phyloP scores from a whole-genome alignment of 23 tunicate species.

The Phallusia fumigata region DNA sequence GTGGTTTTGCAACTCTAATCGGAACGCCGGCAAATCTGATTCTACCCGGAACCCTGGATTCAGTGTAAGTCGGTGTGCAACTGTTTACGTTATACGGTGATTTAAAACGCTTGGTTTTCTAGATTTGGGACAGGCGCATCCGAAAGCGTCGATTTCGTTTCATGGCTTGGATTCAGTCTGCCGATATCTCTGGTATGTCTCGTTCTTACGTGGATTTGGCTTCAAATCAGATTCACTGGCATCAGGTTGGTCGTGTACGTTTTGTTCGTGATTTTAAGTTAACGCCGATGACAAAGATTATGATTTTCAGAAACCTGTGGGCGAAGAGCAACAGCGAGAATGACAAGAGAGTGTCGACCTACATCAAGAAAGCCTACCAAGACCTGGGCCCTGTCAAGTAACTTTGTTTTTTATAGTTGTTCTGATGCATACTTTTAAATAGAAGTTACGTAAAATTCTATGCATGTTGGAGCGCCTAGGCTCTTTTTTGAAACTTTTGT shows the following conservation, averaged over 20 bases:
- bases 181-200: conserved; percentile 58
- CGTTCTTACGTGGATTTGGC: conserved; percentile 74
- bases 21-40: conserved; percentile 84
- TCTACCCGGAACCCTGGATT: conserved; percentile 31
- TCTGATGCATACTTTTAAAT: too few relatives aligned
- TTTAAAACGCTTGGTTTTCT: neutral
- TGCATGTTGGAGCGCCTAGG: too few relatives aligned
- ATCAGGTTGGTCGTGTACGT: conserved; percentile 20
- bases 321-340: conserved; percentile 18
- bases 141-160: conserved; percentile 52
- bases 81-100: neutral
- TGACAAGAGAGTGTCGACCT: conserved; percentile 13
- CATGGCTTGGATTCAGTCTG: conserved; percentile 67
- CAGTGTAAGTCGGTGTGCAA: conserved; percentile 19
- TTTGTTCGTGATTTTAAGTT: neutral
- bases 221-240: conserved; percentile 48
- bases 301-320: conserved; percentile 26
- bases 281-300: neutral
- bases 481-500: too few relatives aligned
- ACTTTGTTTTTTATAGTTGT: neutral
- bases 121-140: conserved; percentile 58
- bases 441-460: too few relatives aligned
- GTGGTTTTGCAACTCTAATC: conserved; percentile 65
- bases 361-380: conserved; percentile 16
- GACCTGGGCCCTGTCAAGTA: conserved; percentile 33